A percentile compares a stretch with the other conserved stretches of the same genome.
Evolutionary conservation across 2,113 vertebrate species (phyloP).

Genomic region (Phaetusa simplex): DNA sequence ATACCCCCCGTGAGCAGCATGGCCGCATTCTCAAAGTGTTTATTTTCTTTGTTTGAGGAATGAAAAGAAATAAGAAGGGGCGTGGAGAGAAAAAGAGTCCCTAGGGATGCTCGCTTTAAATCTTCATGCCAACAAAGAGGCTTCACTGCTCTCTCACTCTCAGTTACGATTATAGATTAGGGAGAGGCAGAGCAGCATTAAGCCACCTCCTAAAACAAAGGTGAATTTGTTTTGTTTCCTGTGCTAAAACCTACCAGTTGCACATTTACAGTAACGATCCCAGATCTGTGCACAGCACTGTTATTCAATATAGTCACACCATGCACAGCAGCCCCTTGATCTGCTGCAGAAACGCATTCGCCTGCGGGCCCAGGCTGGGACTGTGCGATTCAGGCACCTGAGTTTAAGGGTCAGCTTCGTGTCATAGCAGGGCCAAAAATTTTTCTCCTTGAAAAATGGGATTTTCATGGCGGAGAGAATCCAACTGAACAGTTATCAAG

Average conservation of each 20-base stretch:
- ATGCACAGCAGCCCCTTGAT: background rate
- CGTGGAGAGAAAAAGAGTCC: background rate
- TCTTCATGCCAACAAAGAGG: background rate
- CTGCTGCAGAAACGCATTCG: background rate
- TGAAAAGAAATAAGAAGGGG: background rate
- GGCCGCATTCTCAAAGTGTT: background rate
- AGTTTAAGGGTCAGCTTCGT: background rate
- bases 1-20: background rate
- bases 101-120: background rate
- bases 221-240: background rate
- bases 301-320: too few species aligned
- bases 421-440: background rate
- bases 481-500: background rate
- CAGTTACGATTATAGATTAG: rapidly evolving
- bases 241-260: background rate
- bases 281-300: rapidly evolving
- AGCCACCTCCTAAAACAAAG: background rate
- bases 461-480: background rate
- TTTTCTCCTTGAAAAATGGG: background rate
- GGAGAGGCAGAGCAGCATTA: background rate
- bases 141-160: background rate
- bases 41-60: slow-evolving; percentile 9
- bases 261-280: background rate
- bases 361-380: background rate
- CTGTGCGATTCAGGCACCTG: rapidly evolving